Percentiles rank a stretch among this genome's conserved stretches.
Evolutionary conservation across 2,797 vertebrate species (phyloP).

Genomic region (Jordanella pulchra): DNA sequence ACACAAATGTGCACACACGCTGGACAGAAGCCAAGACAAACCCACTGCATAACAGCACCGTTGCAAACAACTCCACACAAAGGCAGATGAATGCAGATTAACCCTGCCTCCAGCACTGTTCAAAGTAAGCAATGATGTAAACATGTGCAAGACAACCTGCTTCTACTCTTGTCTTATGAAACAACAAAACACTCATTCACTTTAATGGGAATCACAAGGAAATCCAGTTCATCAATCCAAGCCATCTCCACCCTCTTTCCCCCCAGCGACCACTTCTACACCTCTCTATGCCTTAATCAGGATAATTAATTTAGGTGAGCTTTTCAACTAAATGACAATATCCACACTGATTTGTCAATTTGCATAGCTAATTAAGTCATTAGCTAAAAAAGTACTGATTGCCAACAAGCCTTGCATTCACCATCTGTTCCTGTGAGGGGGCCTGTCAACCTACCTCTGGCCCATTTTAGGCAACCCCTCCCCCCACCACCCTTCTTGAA

Average conservation of each 20-base stretch:
- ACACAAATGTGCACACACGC: conserved; percentile 14
- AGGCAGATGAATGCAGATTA: conserved; percentile 36
- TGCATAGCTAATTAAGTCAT: conserved; percentile 99
- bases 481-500: conserved; percentile 30
- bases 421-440: conserved; percentile 95
- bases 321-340: conserved; percentile 98
- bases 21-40: conserved; percentile 46
- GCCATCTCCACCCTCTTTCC: conserved; percentile 71
- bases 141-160: not conserved
- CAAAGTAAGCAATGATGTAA: conserved; percentile 1
- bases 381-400: conserved; percentile 89
- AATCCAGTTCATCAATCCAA: conserved; percentile 71
- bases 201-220: conserved; percentile 37
- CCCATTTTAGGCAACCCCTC: conserved; percentile 73
- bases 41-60: conserved; percentile 34
- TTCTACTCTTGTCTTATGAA: not conserved
- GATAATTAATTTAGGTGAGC: conserved; percentile 98
- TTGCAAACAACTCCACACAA: conserved; percentile 27
- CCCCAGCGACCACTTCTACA: conserved; percentile 83
- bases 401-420: conserved; percentile 94
- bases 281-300: conserved; percentile 95
- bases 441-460: conserved; percentile 89
- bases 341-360: conserved; percentile 98
- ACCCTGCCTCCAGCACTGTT: conserved; percentile 3
- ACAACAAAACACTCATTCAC: conserved; percentile 25